Evolutionary conservation across 2,113 vertebrate genomes (phyloP), one percentile per base, ranked within the genome.

Genomic region (Pan paniscus): DNA sequence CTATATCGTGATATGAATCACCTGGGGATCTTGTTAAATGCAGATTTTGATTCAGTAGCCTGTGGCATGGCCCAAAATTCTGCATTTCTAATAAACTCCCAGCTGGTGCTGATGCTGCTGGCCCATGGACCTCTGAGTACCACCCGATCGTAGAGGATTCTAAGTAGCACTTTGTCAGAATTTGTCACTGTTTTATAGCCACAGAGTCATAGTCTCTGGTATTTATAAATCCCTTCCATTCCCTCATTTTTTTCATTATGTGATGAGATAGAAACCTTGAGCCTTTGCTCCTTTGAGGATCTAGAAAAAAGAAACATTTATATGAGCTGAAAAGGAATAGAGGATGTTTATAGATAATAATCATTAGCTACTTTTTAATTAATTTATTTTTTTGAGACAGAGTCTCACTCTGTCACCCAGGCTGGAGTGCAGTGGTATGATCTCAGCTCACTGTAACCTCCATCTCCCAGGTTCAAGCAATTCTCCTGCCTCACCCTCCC

Each of bases 231-330:
- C 35, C 70, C 16, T 57, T 85, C 35, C 76, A 22, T 57, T 78
- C 13, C 25, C 40, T 88, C 1, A 61, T 43, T 76, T 73, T 30
- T 12, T 95, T 93, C 43, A 48, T 79, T 84, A 82, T 25, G 23
- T 11, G 92, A n/a, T 20, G 43, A 84, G 17, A 90, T 17, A 38
- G 8, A 94, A 97, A 81, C 78, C 22, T 76, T 32, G 0, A 40
- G n/a, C 30, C 32, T 95, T 96, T 94, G 59, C 50, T 61, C 52
- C 18, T 81, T 67, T 48, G 7, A 86, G n/a, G 72, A 30, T 68
- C 70, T 46, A 79, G n/a, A 76, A 79, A 85, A 94, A 25, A 30
- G 4, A n/a, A 96, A 76, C 4, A 7, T 48, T 94, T 64, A 11
- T 48, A 35, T 59, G 52, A 70, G 5, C 8, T 55, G 32, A 64